Evolutionary conservation across 2,888 invertebrate species (phyloP).

Genomic region (Dyspetes luteomarginatus): DNA sequence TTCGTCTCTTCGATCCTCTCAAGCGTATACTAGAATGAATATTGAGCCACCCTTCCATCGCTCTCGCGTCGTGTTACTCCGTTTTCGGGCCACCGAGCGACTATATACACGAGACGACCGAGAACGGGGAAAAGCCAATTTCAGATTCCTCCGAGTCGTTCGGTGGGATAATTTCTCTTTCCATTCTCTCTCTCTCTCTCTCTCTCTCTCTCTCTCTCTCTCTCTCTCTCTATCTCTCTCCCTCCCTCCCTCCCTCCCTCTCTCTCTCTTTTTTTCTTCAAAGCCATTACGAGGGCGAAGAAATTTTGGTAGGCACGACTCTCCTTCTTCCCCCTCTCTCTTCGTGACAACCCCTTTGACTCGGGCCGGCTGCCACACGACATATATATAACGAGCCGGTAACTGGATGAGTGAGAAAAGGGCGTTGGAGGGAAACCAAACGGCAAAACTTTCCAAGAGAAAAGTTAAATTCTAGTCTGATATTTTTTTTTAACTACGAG

Average conservation of each 20-base stretch:
- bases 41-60: slow-evolving; percentile 2
- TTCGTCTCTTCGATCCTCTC: too few relatives aligned
- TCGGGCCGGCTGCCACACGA: slow-evolving; percentile 37
- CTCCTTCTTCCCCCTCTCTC: too few relatives aligned
- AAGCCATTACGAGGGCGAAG: neutral
- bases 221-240: too few relatives aligned
- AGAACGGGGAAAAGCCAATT: slow-evolving; percentile 39
- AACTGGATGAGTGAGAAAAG: too few relatives aligned
- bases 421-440: too few relatives aligned
- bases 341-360: slow-evolving; percentile 42
- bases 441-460: neutral
- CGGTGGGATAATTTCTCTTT: slow-evolving; percentile 11
- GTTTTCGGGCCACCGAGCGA: neutral
- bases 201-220: too few relatives aligned
- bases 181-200: too few relatives aligned
- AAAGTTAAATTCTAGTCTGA: too few relatives aligned
- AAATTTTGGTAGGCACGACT: too few relatives aligned
- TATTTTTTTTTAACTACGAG: neutral
- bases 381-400: too few relatives aligned
- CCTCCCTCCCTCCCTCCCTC: too few relatives aligned
- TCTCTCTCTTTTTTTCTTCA: neutral
- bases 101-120: neutral
- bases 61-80: neutral
- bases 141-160: slow-evolving; percentile 55
- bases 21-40: neutral